Conservation (phyloP, 2,797 vertebrate species). For the Syndactyla subalaris region DNA sequence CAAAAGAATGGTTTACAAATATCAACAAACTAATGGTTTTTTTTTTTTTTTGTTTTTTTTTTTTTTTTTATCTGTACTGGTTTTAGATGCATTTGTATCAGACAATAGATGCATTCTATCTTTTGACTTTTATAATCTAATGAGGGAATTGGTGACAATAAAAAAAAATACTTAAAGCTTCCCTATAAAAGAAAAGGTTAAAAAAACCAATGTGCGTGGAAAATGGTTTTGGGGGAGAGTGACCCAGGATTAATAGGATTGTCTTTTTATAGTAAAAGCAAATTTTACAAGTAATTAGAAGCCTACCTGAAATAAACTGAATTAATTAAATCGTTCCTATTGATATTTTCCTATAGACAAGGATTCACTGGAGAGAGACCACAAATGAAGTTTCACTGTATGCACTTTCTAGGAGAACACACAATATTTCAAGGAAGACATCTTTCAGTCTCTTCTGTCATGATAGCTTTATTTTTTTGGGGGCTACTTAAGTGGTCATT, state of each 20-base stretch:
- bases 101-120: background rate
- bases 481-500: background rate
- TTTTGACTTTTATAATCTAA: background rate
- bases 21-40: background rate
- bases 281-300: background rate
- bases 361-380: background rate
- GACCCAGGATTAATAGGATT: background rate
- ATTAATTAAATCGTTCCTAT: background rate
- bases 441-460: background rate
- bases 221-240: background rate
- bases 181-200: background rate
- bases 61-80: background rate
- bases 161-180: background rate
- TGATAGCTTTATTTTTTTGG: background rate
- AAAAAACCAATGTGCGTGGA: fast-evolving
- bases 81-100: background rate
- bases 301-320: background rate
- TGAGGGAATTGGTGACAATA: background rate
- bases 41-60: too few species aligned
- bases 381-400: background rate
- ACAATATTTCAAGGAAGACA: background rate
- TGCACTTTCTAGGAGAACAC: background rate
- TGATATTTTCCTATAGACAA: background rate
- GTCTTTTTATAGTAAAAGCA: background rate
- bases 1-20: background rate